Percentiles rank a stretch among this genome's conserved stretches.
phyloP scores from a whole-genome alignment of 2,888 invertebrate species.

The Argyresthia albistria region DNA sequence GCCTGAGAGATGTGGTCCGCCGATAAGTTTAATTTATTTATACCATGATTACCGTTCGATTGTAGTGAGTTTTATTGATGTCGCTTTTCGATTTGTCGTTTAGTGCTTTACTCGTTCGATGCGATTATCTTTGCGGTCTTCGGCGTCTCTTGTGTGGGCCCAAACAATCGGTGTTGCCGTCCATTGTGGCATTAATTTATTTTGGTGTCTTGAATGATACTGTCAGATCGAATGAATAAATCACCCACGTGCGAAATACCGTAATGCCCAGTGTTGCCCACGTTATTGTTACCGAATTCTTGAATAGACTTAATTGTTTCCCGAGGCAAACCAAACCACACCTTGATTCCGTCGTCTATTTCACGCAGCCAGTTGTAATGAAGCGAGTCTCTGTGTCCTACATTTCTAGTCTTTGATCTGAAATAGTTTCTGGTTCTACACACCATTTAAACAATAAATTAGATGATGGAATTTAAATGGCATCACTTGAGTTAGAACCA shows the following conservation, averaged over 20 bases:
- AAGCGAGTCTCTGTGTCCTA: constrained; percentile 19
- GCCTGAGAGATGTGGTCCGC: constrained; percentile 21
- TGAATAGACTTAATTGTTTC: constrained; percentile 13
- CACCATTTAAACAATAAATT: constrained; percentile 9
- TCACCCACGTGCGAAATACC: constrained; percentile 16
- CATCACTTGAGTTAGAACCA: constrained; percentile 10
- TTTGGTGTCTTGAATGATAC: constrained; percentile 11
- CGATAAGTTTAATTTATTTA: constrained; percentile 31
- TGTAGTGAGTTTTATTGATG: constrained; percentile 37
- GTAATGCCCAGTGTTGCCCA: constrained; percentile 10
- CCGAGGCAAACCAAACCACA: constrained; percentile 10
- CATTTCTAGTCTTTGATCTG: constrained; percentile 25
- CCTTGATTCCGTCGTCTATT: constrained; percentile 7
- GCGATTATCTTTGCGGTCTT: constrained; percentile 15
- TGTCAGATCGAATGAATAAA: constrained; percentile 13
- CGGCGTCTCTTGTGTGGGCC: constrained; percentile 14
- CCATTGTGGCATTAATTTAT: constrained; percentile 1
- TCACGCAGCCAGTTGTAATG: constrained; percentile 9
- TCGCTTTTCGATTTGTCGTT: constrained; percentile 30
- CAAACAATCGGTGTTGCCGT: constrained; percentile 1
- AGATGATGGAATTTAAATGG: constrained; percentile 21
- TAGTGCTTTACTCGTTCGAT: constrained; percentile 22
- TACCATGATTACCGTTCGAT: constrained; percentile 31
- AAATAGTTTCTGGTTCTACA: constrained; percentile 16
- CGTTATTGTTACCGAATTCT: constrained; percentile 11